Evolutionary conservation across 2,113 vertebrate genomes (phyloP), one percentile per base, ranked within the genome.

Genomic region (Oreochromis spilurus): DNA sequence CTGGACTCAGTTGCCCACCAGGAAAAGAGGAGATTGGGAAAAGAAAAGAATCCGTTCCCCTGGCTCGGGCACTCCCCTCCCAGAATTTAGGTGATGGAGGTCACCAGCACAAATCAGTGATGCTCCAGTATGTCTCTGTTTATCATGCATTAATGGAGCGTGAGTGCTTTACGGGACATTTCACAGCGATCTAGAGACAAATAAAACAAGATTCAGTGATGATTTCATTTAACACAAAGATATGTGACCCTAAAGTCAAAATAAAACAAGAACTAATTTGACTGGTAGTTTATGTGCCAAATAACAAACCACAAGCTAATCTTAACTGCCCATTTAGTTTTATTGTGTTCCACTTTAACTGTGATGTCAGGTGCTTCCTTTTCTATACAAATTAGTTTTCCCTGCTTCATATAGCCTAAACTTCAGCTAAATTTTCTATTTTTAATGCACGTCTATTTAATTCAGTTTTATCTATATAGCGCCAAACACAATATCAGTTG

Each of bases 121-220:
- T 81, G 89, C 85, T 89, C 92, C 84, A 75, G 57, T 85, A 85
- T 54, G 60, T 81, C 88, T 89, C 72, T 53, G 81, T 84, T 88
- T 87, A 79, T 83, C 85, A 67, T 78, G 91, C 94, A 94, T 96
- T 87, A 92, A 94, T 91, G 50, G 65, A 83, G 84, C 24, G 55
- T 36, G 77, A 5, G 65, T 72, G 86, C 72, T 86, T 92, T 86
- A 94, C 45, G 43, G 43, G 60, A 75, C 31, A 65, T 70, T 89
- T 83, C 78, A 84, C 62, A n/a, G 62, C 24, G 31, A 91, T 84
- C 94, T 95, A 11, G 36, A 70, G 34, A 70, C 3, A 48, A 50
- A 84, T 55, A 83, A 83, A 82, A 84, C 1, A 62, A 57, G 10
- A 53, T 21, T 85, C 52, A 85, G 5, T 38, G 48, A 38, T 77